A percentile compares a stretch with the other conserved stretches of the same genome.
These are phyloP conservation scores for Semicossyphus pulcher DNA, from an alignment of 2,113 vertebrate genomes.

Conservation along the genomic window DNA sequence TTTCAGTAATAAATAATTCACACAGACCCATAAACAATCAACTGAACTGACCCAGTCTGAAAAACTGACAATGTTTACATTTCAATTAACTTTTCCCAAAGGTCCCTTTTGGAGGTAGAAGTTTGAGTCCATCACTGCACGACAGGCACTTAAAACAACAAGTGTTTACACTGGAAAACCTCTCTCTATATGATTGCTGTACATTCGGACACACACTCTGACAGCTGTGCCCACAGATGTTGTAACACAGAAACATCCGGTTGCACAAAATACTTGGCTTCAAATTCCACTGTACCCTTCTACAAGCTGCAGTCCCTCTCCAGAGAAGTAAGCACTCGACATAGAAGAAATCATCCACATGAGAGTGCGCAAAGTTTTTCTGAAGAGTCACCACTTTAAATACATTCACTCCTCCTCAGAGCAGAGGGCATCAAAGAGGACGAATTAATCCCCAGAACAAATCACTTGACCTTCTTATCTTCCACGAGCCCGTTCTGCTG, in stretches of 20 bases:
- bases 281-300: conserved; percentile 8
- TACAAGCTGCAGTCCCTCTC: not conserved
- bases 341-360: not conserved
- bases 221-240: not conserved
- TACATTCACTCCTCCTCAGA: not conserved
- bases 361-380: not conserved
- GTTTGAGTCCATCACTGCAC: conserved; percentile 35
- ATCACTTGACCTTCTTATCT: conserved; percentile 86
- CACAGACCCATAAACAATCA: conserved; percentile 21
- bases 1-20: conserved; percentile 9
- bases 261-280: conserved; percentile 22
- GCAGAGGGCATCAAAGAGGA: not conserved
- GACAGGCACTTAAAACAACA: conserved; percentile 65
- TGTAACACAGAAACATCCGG: conserved; percentile 15
- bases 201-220: conserved; percentile 21
- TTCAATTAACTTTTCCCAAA: not conserved
- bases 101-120: conserved; percentile 64
- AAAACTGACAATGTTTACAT: not conserved
- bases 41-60: not conserved
- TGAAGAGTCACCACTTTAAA: conserved; percentile 4
- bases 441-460: not conserved
- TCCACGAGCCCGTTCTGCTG: conserved; percentile 53
- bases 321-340: not conserved
- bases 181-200: not conserved
- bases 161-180: conserved; percentile 6